A percentile compares a stretch with the other conserved stretches of the same genome.
Evolutionary conservation across 1,140 invertebrate species (phyloP).

Genomic region (Pentalonia nigronervosa): DNA sequence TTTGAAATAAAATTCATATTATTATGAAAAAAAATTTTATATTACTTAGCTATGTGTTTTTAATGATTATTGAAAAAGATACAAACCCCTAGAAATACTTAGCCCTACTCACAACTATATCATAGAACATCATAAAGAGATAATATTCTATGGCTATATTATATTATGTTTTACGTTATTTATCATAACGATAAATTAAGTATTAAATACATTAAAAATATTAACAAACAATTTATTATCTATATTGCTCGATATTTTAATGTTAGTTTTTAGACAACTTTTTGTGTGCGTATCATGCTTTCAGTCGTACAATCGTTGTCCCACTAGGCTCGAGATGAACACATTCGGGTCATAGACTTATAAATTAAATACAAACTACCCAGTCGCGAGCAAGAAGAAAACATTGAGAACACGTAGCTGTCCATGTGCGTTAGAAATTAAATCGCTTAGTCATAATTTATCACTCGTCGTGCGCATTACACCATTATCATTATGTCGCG

Average conservation of each 20-base stretch:
- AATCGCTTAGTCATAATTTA: background rate
- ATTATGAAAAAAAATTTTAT: no score
- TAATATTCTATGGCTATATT: no score
- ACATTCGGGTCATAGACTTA: background rate
- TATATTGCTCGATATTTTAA: background rate
- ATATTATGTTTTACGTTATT: no score
- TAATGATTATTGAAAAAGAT: no score
- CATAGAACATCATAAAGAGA: no score
- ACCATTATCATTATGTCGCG: background rate
- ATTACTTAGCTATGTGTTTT: no score
- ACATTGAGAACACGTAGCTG: background rate
- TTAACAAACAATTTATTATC: background rate
- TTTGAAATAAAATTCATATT: no score
- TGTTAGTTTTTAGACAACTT: background rate
- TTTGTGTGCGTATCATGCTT: background rate
- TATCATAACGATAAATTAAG: no score
- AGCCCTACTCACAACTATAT: no score
- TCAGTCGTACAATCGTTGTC: background rate
- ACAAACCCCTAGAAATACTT: no score
- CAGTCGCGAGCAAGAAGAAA: background rate
- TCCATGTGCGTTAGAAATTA: background rate
- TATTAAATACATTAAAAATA: background rate
- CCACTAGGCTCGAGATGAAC: background rate
- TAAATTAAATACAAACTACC: background rate
- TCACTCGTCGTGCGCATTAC: background rate